Percentiles rank a stretch among this genome's conserved stretches.
Evolutionary conservation across 2,113 vertebrate species (phyloP).

Genomic region (Aptenodytes forsteri): DNA sequence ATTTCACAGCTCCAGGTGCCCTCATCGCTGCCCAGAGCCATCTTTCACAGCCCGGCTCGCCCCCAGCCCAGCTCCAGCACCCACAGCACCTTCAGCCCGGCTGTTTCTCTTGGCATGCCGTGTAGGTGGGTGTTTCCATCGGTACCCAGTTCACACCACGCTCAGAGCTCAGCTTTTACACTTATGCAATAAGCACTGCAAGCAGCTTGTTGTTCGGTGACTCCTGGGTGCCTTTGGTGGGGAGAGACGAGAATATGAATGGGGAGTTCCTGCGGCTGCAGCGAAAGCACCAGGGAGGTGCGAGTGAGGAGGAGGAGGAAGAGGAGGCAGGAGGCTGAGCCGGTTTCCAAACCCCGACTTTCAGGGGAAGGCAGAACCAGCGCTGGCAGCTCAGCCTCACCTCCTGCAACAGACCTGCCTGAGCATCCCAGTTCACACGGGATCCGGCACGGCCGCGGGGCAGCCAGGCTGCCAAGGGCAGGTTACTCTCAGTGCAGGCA

Average conservation of each 20-base stretch:
- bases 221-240: no score
- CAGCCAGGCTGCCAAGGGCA: neutral
- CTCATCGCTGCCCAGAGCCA: neutral
- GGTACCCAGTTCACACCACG: accelerated
- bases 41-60: neutral
- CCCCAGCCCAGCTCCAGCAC: neutral
- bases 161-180: neutral
- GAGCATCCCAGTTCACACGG: neutral
- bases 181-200: neutral
- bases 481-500: no score
- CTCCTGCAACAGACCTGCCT: neutral
- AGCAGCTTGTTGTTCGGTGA: neutral
- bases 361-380: neutral
- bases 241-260: accelerated
- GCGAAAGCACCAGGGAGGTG: neutral
- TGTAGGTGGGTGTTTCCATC: neutral
- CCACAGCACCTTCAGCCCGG: neutral
- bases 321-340: neutral
- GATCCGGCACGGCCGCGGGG: accelerated
- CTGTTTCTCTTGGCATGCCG: neutral
- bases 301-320: neutral
- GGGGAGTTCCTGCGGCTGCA: neutral
- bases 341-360: neutral
- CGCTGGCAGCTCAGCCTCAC: neutral
- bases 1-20: neutral